Evolutionary conservation across 2,888 invertebrate genomes (phyloP).

Genomic region (Pecten maximus): DNA sequence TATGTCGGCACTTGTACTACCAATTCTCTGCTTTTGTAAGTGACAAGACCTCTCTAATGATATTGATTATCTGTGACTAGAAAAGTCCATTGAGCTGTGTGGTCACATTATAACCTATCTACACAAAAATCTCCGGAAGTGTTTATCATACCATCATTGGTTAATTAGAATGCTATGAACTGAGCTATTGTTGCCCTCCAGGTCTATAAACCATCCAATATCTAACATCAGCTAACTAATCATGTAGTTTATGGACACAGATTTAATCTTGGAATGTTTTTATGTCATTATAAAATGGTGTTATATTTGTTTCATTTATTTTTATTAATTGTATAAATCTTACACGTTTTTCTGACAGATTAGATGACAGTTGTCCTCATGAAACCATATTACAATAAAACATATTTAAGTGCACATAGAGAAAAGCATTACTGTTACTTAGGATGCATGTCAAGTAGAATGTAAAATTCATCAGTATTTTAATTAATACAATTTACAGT

Average conservation of each 20-base stretch:
- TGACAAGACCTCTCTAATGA: background rate
- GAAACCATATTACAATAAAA: background rate
- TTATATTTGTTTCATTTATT: background rate
- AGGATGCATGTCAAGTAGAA: background rate
- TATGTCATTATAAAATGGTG: background rate
- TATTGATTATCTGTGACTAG: constrained; percentile 4
- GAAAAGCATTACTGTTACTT: background rate
- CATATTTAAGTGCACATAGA: background rate
- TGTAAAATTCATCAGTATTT: background rate
- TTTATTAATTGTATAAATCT: background rate
- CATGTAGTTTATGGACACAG: background rate
- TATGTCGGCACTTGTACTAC: background rate
- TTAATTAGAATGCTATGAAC: background rate
- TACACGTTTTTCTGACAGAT: background rate
- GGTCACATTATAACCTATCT: background rate
- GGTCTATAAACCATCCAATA: background rate
- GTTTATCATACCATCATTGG: background rate
- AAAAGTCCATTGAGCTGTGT: background rate
- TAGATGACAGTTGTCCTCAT: no score
- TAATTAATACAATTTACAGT: background rate
- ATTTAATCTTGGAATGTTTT: background rate
- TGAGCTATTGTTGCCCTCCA: background rate
- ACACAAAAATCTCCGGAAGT: background rate
- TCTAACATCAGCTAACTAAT: background rate
- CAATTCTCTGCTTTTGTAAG: background rate